Conservation (phyloP, 2,888 invertebrate species). For the Bembecia ichneumoniformis region DNA sequence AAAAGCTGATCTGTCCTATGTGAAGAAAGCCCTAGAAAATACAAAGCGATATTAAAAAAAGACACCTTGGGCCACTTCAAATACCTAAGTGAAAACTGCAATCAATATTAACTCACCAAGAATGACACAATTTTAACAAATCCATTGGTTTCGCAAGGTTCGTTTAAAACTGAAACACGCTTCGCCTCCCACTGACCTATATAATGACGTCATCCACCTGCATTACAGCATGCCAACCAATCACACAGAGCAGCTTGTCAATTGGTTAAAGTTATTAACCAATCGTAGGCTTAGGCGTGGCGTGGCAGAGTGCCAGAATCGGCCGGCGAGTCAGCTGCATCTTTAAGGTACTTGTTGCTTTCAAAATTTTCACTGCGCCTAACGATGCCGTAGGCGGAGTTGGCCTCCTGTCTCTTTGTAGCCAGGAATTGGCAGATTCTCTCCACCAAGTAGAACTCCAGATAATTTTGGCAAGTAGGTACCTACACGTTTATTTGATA, state of each 20-base stretch:
- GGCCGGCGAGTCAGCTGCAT: slow-evolving; percentile 32
- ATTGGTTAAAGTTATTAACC: slow-evolving; percentile 71
- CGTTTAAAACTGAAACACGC: slow-evolving; percentile 8
- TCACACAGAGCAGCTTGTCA: slow-evolving; percentile 57
- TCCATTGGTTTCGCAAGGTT: too few species aligned
- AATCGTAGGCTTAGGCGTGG: slow-evolving; percentile 69
- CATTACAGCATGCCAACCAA: slow-evolving; percentile 48
- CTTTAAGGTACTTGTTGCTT: slow-evolving; percentile 58
- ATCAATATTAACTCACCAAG: too few species aligned
- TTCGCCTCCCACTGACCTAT: slow-evolving; percentile 42
- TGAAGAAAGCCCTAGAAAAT: too few species aligned
- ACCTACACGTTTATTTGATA: too few species aligned
- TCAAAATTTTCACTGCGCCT: not conserved
- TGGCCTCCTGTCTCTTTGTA: not conserved
- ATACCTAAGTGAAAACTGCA: too few species aligned
- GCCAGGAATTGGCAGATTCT: not conserved
- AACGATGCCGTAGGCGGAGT: not conserved
- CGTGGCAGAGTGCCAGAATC: slow-evolving; percentile 61
- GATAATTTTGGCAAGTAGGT: too few species aligned
- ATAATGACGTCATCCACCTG: slow-evolving; percentile 40
- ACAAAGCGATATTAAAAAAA: too few species aligned
- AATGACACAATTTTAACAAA: too few species aligned
- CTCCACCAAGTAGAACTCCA: too few species aligned
- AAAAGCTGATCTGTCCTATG: too few species aligned
- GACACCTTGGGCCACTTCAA: too few species aligned